phyloP scores from a whole-genome alignment of 2,888 invertebrate species.

The Cylindroiulus punctatus region DNA sequence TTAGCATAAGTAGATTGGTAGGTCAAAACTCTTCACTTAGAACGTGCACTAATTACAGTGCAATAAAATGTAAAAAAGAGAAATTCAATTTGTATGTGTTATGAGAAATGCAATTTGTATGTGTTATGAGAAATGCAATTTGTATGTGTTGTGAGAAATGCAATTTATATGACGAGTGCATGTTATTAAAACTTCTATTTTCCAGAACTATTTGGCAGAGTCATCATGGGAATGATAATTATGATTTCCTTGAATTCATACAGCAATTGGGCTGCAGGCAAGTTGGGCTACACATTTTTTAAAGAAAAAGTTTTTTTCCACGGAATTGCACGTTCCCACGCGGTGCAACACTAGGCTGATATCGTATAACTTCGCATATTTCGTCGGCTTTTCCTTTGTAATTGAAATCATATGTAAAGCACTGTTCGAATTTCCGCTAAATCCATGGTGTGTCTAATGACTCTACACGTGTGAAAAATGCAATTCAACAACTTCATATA shows the following conservation, averaged over 20 bases:
- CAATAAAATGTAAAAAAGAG: background rate
- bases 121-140: background rate
- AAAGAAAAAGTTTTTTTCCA: background rate
- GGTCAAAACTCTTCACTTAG: too few relatives aligned
- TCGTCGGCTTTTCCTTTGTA: conserved; percentile 39
- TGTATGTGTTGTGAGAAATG: background rate
- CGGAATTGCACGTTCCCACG: background rate
- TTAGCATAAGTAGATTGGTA: too few relatives aligned
- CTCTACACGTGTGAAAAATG: conserved; percentile 28
- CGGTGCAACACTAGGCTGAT: background rate
- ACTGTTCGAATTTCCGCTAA: conserved; percentile 12
- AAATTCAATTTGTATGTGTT: too few relatives aligned
- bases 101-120: too few relatives aligned
- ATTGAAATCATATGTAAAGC: background rate
- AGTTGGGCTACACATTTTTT: background rate
- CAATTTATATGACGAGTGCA: background rate
- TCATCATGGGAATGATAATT: background rate
- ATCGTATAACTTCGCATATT: background rate
- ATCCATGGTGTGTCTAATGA: conserved; percentile 30
- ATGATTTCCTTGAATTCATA: background rate
- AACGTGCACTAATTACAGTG: too few relatives aligned
- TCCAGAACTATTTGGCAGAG: background rate
- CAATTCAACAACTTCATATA: conserved; percentile 12
- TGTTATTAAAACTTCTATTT: conserved; percentile 13
- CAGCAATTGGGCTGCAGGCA: background rate